Evolutionary conservation across 2,888 invertebrate species (phyloP).

Genomic region (Pycnomerus fuliginosus): DNA sequence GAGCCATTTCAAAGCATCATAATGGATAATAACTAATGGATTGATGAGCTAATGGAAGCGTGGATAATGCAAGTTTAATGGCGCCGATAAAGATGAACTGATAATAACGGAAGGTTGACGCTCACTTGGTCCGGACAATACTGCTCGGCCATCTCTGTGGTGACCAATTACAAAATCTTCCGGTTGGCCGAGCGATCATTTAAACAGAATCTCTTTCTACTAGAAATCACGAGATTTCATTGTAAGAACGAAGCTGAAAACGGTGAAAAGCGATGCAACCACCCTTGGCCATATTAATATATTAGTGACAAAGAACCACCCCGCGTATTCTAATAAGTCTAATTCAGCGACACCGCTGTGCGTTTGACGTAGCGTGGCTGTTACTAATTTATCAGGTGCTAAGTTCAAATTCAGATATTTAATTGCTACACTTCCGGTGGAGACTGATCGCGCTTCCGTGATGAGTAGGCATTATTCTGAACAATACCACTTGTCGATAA

Average conservation of each 20-base stretch:
- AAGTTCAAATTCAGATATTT: constrained; percentile 44
- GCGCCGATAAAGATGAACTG: constrained; percentile 35
- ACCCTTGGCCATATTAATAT: too few relatives aligned
- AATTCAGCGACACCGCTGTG: constrained; percentile 36
- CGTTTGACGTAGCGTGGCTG: constrained; percentile 36
- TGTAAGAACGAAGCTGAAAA: too few relatives aligned
- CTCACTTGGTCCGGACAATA: constrained; percentile 21
- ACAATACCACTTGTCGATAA: constrained; percentile 49
- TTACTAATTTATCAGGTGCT: constrained; percentile 49
- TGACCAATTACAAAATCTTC: constrained; percentile 24
- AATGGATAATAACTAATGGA: constrained; percentile 42
- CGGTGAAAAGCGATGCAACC: too few relatives aligned
- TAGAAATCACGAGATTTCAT: too few relatives aligned
- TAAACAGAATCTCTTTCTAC: too few relatives aligned
- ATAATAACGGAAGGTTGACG: constrained; percentile 26
- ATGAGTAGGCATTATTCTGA: constrained; percentile 45
- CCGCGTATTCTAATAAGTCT: constrained; percentile 32
- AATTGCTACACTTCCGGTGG: constrained; percentile 46
- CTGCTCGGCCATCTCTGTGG: constrained; percentile 13
- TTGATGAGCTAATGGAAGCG: constrained; percentile 43
- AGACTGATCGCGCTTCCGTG: constrained; percentile 42
- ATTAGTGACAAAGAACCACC: too few relatives aligned
- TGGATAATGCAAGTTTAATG: constrained; percentile 39
- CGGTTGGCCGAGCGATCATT: constrained; percentile 13
- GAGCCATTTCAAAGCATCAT: constrained; percentile 34